These are phyloP conservation scores for Hippasteria phrygiana DNA, from an alignment of 53 echinoderm and acorn worm genomes.

Conservation along the genomic window DNA sequence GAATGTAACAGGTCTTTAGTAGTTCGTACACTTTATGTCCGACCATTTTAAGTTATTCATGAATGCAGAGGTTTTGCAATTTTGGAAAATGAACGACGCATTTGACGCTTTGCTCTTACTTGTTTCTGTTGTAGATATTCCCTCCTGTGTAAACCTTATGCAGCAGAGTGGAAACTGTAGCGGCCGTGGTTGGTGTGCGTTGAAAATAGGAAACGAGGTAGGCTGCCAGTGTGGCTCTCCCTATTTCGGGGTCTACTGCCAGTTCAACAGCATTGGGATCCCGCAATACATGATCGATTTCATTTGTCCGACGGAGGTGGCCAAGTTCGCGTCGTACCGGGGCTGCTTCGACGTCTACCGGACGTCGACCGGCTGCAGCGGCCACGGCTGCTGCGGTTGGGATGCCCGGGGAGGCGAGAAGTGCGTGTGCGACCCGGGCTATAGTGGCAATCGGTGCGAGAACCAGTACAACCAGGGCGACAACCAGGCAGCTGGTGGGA, in stretches of 20 bases:
- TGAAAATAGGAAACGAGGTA: too few relatives aligned
- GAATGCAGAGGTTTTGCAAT: too few relatives aligned
- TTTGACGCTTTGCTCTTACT: background rate
- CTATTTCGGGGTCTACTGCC: background rate
- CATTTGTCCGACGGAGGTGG: background rate
- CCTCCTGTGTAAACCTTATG: background rate
- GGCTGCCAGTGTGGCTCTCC: background rate
- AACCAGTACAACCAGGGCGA: background rate
- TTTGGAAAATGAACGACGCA: too few relatives aligned
- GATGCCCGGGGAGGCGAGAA: slow-evolving; percentile 27
- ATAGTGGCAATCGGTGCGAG: background rate
- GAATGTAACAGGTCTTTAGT: too few relatives aligned
- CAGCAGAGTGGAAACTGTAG: background rate
- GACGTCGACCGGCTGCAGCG: background rate
- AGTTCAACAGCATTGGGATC: background rate
- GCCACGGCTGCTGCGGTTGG: background rate
- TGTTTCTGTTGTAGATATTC: background rate
- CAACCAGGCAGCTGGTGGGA: background rate
- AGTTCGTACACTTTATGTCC: too few relatives aligned
- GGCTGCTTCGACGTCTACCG: background rate
- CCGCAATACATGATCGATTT: background rate
- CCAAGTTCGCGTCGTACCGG: background rate
- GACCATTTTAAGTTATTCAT: too few relatives aligned
- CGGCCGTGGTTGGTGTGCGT: background rate
- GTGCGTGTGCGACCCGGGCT: background rate